Percentiles rank a stretch among this genome's conserved stretches.
These are phyloP conservation scores for Hydrophis major DNA, from an alignment of 2,797 vertebrate species.

Conservation along the genomic window DNA sequence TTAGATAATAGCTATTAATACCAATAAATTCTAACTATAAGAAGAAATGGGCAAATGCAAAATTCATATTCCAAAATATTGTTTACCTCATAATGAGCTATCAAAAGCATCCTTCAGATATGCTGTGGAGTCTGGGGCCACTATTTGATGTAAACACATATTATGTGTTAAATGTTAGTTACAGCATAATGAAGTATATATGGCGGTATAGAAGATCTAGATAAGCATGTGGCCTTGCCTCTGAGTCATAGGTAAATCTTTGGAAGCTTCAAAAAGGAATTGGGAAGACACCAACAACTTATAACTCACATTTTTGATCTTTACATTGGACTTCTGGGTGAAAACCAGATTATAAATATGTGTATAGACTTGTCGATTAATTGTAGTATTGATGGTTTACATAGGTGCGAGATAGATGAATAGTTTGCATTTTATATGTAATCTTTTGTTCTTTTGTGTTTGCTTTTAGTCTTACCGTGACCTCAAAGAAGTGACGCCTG, in stretches of 20 bases:
- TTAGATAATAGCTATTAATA: neutral
- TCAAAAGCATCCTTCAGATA: neutral
- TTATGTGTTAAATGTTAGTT: neutral
- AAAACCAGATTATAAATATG: neutral
- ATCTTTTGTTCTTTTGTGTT: neutral
- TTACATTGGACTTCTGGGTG: neutral
- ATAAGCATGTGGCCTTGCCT: neutral
- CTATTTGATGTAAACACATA: neutral
- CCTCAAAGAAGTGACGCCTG: conserved; percentile 94
- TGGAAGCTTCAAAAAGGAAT: neutral
- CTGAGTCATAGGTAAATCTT: neutral
- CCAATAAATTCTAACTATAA: neutral
- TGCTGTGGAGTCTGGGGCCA: neutral
- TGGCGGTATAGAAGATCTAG: neutral
- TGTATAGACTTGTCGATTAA: neutral
- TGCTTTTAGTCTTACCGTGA: conserved; percentile 88
- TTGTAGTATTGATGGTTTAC: neutral
- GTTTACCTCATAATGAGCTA: neutral
- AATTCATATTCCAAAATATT: neutral
- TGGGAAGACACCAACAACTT: neutral
- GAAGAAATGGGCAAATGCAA: neutral
- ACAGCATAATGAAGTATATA: neutral
- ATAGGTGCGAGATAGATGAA: neutral
- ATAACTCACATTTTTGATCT: neutral
- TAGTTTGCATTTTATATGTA: neutral